Evolutionary conservation across 2,888 invertebrate genomes (phyloP).

Genomic region (Molanna angustata): DNA sequence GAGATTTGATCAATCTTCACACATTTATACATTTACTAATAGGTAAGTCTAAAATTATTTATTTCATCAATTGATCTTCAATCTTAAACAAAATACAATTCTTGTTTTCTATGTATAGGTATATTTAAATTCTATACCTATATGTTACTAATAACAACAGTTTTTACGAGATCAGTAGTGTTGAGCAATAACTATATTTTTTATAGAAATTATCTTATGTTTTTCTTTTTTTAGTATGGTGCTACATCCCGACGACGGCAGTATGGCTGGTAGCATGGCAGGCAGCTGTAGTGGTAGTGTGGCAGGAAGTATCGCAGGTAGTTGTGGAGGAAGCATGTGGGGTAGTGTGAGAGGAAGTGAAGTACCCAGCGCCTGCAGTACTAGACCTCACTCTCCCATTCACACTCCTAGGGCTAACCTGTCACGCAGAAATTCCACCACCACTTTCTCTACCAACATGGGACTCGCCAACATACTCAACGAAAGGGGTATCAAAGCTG

Average conservation of each 20-base stretch:
- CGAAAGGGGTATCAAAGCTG: constrained; percentile 72
- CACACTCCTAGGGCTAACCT: constrained; percentile 50
- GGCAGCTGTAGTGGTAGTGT: constrained; percentile 59
- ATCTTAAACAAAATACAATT: too few species aligned
- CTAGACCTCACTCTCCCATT: constrained; percentile 49
- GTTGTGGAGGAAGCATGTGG: constrained; percentile 55
- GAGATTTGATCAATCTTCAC: constrained; percentile 72
- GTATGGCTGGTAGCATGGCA: constrained; percentile 60
- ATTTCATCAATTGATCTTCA: background rate
- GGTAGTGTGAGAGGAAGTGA: constrained; percentile 59
- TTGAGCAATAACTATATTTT: too few species aligned
- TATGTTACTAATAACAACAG: too few species aligned
- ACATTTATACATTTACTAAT: constrained; percentile 84
- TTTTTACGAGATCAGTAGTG: too few species aligned
- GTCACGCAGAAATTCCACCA: constrained; percentile 77
- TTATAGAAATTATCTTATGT: too few species aligned
- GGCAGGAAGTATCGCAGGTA: constrained; percentile 55
- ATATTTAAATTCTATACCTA: too few species aligned
- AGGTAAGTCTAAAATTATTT: constrained; percentile 40
- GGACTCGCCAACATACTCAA: constrained; percentile 76
- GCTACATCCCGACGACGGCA: constrained; percentile 85
- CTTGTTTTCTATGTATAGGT: too few species aligned
- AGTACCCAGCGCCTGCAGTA: constrained; percentile 49
- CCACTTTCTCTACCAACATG: constrained; percentile 65
- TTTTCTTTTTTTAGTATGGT: constrained; percentile 76